phyloP scores from a whole-genome alignment of 2,888 invertebrate species.

The Brassicogethes aeneus region DNA sequence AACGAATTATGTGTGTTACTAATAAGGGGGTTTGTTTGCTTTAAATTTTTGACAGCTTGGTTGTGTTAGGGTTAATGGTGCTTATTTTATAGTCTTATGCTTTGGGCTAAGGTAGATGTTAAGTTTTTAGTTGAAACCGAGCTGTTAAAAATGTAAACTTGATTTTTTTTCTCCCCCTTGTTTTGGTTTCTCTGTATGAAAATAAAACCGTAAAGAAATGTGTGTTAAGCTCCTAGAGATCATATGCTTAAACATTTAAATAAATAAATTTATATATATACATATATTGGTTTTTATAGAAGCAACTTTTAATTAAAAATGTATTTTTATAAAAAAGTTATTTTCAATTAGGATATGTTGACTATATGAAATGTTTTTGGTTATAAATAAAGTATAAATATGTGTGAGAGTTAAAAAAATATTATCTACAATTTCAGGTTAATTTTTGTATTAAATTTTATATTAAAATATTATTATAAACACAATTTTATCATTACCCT shows the following conservation, averaged over 20 bases:
- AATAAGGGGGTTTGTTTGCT: too few relatives aligned
- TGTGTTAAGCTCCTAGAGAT: neutral
- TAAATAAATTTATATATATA: too few relatives aligned
- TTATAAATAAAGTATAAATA: constrained; percentile 12
- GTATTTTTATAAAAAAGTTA: constrained; percentile 26
- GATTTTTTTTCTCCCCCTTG: neutral
- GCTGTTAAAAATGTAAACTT: too few relatives aligned
- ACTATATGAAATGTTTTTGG: constrained; percentile 15
- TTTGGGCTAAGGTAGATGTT: too few relatives aligned
- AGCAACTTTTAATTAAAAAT: constrained; percentile 22
- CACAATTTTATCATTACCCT: neutral
- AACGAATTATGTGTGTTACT: neutral
- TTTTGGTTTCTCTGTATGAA: neutral
- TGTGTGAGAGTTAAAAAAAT: constrained; percentile 8
- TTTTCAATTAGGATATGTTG: constrained; percentile 15
- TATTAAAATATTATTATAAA: constrained; percentile 23
- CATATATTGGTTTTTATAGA: constrained; percentile 11
- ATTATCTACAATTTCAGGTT: constrained; percentile 16
- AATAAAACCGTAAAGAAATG: neutral
- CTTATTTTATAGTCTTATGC: too few relatives aligned
- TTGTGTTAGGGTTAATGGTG: too few relatives aligned
- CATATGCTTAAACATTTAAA: constrained; percentile 1
- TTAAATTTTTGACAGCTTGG: too few relatives aligned
- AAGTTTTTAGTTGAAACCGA: too few relatives aligned
- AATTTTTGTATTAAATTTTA: constrained; percentile 27